phyloP scores from a whole-genome alignment of 2,888 invertebrate genomes.

The Halocaridina rubra region DNA sequence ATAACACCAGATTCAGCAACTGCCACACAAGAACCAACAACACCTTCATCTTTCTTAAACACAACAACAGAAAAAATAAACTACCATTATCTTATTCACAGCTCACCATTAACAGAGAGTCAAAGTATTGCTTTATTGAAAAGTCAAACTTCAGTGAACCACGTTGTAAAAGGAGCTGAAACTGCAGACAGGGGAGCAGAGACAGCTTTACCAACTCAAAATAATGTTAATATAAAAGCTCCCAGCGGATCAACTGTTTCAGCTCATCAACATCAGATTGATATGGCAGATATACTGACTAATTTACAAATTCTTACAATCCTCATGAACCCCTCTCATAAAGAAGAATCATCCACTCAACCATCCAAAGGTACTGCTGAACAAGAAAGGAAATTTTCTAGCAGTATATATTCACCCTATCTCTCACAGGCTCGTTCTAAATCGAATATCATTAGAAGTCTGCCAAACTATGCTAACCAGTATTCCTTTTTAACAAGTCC shows the following conservation, averaged over 20 bases:
- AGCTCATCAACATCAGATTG: not conserved
- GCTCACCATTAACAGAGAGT: not conserved
- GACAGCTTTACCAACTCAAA: not conserved
- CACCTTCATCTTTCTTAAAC: too few species aligned
- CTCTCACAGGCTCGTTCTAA: too few species aligned
- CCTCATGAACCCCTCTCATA: slow-evolving; percentile 41
- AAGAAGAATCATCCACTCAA: too few species aligned
- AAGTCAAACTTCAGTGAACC: not conserved
- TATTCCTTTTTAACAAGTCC: too few species aligned
- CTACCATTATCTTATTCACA: too few species aligned
- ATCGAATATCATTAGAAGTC: too few species aligned
- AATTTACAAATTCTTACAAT: slow-evolving; percentile 43
- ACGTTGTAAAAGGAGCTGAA: not conserved
- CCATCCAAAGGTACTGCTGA: too few species aligned
- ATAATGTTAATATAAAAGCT: not conserved
- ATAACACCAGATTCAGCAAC: not conserved
- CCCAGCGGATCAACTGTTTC: not conserved
- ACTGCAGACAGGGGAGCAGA: too few species aligned
- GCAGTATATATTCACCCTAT: too few species aligned
- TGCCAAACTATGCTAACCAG: too few species aligned
- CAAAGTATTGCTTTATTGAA: not conserved
- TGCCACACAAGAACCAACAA: not conserved
- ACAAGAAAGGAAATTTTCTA: too few species aligned
- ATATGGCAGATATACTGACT: slow-evolving; percentile 43
- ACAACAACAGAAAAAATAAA: too few species aligned